phyloP scores from a whole-genome alignment of 1,140 invertebrate species.

The Augochlora pura region DNA sequence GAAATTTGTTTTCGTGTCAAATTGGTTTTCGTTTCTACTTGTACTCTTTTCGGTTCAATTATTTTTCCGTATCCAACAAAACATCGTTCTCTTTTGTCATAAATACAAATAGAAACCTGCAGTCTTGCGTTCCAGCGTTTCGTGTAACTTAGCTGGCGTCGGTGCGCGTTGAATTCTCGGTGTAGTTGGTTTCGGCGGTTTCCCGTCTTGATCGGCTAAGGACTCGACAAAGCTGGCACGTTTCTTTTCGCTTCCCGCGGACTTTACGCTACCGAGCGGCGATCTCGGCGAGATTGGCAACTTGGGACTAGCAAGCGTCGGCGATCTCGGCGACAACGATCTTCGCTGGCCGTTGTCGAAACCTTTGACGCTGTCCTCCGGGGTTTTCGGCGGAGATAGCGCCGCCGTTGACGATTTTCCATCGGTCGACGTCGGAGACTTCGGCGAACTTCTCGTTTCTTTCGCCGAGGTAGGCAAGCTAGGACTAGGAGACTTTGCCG shows the following conservation, averaged over 20 bases:
- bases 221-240: conserved; percentile 64
- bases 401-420: conserved; percentile 27
- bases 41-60: not conserved
- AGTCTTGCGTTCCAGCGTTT: conserved; percentile 30
- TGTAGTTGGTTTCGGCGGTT: conserved; percentile 23
- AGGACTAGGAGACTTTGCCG: not conserved
- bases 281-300: conserved; percentile 28
- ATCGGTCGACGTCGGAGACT: not conserved
- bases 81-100: not conserved
- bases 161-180: conserved; percentile 15
- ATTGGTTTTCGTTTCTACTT: too few species aligned
- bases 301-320: conserved; percentile 42
- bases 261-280: conserved; percentile 6
- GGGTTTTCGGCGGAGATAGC: conserved; percentile 33
- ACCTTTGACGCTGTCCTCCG: conserved; percentile 63
- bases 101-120: conserved; percentile 36
- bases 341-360: conserved; percentile 71
- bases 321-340: conserved; percentile 60
- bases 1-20: too few species aligned
- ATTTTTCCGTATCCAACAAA: not conserved
- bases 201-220: not conserved
- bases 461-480: not conserved
- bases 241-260: conserved; percentile 64
- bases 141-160: conserved; percentile 22
- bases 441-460: not conserved